phyloP scores from a whole-genome alignment of 2,113 vertebrate genomes.

The Narcine bancroftii region DNA sequence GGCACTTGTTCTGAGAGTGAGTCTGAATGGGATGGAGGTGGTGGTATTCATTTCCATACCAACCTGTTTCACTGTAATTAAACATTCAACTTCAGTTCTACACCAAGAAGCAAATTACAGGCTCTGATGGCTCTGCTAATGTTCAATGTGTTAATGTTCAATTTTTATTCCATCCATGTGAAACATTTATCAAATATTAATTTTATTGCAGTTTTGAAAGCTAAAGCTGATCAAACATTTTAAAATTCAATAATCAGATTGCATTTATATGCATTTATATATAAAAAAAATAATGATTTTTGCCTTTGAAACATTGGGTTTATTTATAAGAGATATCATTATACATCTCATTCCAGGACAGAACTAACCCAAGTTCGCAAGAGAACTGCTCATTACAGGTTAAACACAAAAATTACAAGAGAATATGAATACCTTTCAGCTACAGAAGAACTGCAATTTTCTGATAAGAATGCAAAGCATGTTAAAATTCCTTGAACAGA shows the following conservation, averaged over 20 bases:
- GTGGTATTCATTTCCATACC: background rate
- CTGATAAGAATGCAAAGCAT: background rate
- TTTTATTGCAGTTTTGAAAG: background rate
- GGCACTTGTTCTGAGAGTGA: background rate
- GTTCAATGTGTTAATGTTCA: background rate
- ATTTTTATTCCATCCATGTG: too few relatives aligned
- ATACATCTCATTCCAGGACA: background rate
- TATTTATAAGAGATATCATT: background rate
- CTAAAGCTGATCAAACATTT: background rate
- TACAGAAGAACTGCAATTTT: background rate
- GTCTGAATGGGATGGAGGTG: background rate
- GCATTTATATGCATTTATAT: background rate
- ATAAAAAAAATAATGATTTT: background rate
- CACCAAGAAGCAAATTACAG: background rate
- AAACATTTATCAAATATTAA: background rate
- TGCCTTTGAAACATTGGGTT: background rate
- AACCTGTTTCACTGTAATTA: background rate
- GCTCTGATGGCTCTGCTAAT: background rate
- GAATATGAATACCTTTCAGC: background rate
- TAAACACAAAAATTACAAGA: background rate
- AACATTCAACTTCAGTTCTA: background rate
- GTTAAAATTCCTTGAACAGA: background rate
- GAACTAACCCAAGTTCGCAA: too few relatives aligned
- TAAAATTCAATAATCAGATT: background rate
- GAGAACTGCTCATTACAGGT: background rate